Conservation (phyloP, 64 coral and sea anemone genomes). For the Trachythela sp. region DNA sequence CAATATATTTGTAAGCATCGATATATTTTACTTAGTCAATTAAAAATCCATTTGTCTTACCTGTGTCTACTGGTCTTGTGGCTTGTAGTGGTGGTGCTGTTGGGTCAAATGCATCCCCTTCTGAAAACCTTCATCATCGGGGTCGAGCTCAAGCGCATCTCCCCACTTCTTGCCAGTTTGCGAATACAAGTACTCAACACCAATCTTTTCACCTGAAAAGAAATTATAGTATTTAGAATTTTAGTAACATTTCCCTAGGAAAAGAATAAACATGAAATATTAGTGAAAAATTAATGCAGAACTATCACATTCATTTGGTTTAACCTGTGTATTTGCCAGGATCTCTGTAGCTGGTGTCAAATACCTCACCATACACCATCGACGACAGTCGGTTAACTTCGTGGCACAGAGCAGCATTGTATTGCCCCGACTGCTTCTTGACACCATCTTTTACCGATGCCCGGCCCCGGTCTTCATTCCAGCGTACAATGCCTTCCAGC, state of each 20-base stretch:
- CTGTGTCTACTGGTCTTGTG: not conserved
- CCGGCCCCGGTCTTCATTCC: not conserved
- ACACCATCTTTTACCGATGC: not conserved
- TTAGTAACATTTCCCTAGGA: not conserved
- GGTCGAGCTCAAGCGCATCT: not conserved
- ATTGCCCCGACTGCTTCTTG: not conserved
- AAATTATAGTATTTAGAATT: not conserved
- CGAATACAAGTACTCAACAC: constrained; percentile 25
- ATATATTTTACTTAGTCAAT: no score
- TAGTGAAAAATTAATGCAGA: no score
- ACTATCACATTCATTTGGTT: no score
- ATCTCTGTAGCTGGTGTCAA: no score
- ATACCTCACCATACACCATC: no score
- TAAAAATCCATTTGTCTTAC: no score
- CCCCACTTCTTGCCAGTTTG: constrained; percentile 38
- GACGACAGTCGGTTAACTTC: no score
- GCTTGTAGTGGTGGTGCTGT: not conserved
- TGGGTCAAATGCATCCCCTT: constrained; percentile 3
- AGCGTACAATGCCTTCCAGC: constrained; percentile 1
- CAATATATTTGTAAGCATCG: no score
- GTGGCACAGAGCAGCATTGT: no score
- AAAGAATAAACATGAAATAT: no score
- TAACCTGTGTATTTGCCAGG: no score
- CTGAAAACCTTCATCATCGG: constrained; percentile 13
- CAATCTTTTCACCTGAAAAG: constrained; percentile 21